Conservation (phyloP, 2,113 vertebrate species). For the Toxostoma redivivum region DNA sequence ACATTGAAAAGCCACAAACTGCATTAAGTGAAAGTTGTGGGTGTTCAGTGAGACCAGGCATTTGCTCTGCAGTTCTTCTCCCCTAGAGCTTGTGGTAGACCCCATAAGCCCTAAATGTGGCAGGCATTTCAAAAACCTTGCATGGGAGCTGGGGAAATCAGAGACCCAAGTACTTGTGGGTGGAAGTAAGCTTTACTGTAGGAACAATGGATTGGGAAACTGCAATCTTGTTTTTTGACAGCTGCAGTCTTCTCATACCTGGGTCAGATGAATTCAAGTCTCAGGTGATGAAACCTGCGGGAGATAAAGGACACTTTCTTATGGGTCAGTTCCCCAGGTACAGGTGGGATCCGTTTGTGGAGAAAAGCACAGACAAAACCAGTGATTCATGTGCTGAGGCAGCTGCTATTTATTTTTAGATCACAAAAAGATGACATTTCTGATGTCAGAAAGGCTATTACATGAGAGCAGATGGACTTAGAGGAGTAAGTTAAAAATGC, state of each 20-base stretch:
- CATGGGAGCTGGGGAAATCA: background rate
- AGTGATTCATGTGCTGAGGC: background rate
- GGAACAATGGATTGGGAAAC: background rate
- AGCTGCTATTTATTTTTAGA: constrained; percentile 22
- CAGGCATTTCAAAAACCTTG: background rate
- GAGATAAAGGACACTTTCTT: background rate
- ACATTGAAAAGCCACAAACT: background rate
- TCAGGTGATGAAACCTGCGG: background rate
- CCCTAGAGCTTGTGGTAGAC: background rate
- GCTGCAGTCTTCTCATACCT: background rate
- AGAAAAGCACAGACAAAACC: background rate
- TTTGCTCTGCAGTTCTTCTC: background rate
- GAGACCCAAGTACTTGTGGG: background rate
- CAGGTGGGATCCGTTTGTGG: background rate
- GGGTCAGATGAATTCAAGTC: background rate
- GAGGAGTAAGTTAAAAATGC: background rate
- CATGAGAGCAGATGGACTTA: background rate
- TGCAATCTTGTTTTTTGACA: background rate
- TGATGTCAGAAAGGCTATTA: background rate
- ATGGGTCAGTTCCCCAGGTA: background rate
- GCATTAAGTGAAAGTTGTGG: background rate
- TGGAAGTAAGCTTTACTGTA: background rate
- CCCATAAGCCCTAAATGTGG: background rate
- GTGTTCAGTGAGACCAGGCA: background rate
- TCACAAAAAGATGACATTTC: background rate